These are phyloP conservation scores for Lucifuga dentata DNA, from an alignment of 2,113 vertebrate species.

Conservation along the genomic window DNA sequence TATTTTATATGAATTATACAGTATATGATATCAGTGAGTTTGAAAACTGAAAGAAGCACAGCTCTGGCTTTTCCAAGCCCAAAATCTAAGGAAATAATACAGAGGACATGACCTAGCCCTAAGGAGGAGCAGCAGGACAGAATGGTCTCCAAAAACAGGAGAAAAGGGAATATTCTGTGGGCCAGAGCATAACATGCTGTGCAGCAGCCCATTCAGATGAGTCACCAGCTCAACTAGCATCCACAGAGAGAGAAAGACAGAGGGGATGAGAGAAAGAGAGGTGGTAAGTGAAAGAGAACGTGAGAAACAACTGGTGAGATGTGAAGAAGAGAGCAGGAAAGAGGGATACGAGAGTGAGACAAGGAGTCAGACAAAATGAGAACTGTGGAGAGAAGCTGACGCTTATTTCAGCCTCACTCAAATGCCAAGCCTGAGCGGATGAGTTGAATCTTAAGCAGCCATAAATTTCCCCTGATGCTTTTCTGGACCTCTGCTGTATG, in stretches of 20 bases:
- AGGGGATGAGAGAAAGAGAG: neutral
- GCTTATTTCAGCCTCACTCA: conserved; percentile 39
- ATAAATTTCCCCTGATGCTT: conserved; percentile 50
- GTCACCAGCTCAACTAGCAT: conserved; percentile 21
- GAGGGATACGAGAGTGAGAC: neutral
- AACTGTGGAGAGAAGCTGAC: neutral
- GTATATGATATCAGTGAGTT: no score
- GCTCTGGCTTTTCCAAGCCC: no score
- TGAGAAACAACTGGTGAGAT: neutral
- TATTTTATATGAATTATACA: no score
- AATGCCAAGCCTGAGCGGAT: conserved; percentile 47
- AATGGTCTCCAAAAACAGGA: fast-evolving
- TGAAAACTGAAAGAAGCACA: no score
- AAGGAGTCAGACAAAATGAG: neutral
- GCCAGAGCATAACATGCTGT: no score
- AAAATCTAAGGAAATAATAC: no score
- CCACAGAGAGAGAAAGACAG: neutral
- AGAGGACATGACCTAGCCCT: neutral
- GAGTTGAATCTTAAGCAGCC: conserved; percentile 44
- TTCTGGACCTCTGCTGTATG: conserved; percentile 23
- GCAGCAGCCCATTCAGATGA: conserved; percentile 24
- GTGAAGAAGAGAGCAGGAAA: neutral
- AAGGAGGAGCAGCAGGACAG: conserved; percentile 21
- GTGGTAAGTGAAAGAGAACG: neutral
- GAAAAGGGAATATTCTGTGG: conserved; percentile 11